These are phyloP conservation scores for Cosmia trapezina DNA, from an alignment of 2,888 invertebrate species.

Conservation along the genomic window DNA sequence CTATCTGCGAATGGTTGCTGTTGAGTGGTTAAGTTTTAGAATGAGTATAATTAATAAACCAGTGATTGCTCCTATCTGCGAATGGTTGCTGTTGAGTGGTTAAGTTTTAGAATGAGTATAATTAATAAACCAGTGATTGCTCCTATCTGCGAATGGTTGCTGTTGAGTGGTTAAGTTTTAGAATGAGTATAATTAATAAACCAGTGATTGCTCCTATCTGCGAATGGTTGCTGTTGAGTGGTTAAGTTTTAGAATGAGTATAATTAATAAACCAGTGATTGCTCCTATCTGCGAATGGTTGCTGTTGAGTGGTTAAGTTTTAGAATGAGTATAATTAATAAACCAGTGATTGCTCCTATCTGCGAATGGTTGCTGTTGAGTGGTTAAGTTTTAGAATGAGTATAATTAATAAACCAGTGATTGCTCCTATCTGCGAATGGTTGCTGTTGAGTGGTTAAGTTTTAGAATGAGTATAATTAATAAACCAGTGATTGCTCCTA, in stretches of 20 bases:
- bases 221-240: neutral
- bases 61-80: neutral
- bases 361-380: neutral
- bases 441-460: no score
- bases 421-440: neutral
- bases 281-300: neutral
- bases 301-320: no score
- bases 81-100: neutral
- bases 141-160: neutral
- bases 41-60: slow-evolving; percentile 57
- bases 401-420: slow-evolving; percentile 52
- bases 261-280: slow-evolving; percentile 49
- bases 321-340: no score
- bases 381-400: no score
- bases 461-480: no score
- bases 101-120: no score
- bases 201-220: slow-evolving; percentile 1
- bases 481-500: slow-evolving; percentile 30
- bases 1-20: neutral
- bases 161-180: no score
- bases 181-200: slow-evolving; percentile 60
- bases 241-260: no score
- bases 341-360: slow-evolving; percentile 15
- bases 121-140: slow-evolving; percentile 45
- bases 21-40: no score